A percentile compares a stretch with the other conserved stretches of the same genome.
phyloP scores from a whole-genome alignment of 2,113 vertebrate genomes.

The Nannospalax galili region DNA sequence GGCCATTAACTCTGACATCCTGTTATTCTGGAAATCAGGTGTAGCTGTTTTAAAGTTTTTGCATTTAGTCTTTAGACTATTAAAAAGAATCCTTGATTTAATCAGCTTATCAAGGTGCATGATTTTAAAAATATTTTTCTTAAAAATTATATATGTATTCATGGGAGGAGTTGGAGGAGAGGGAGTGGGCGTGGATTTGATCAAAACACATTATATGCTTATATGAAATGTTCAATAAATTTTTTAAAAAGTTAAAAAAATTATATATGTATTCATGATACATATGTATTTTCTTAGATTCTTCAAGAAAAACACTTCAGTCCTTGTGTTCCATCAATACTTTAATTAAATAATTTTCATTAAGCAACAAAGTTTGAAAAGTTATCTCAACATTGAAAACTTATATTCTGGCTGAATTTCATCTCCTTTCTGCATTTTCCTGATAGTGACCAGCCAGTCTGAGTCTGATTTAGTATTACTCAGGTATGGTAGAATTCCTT shows the following conservation, averaged over 20 bases:
- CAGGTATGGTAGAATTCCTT: conserved; percentile 26
- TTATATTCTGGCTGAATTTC: conserved; percentile 53
- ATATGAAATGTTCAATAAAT: too few species aligned
- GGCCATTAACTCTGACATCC: conserved; percentile 22
- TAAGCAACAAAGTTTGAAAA: conserved; percentile 76
- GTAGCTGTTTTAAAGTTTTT: conserved; percentile 37
- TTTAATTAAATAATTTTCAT: conserved; percentile 72
- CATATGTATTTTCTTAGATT: background rate
- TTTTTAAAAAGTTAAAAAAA: too few species aligned
- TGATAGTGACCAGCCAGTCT: conserved; percentile 55
- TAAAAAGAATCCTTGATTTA: background rate
- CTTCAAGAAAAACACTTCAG: background rate
- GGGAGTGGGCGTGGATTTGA: too few species aligned
- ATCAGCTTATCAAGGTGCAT: background rate
- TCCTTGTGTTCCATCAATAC: background rate
- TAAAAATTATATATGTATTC: background rate
- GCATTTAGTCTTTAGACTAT: background rate
- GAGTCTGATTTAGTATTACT: conserved; percentile 64
- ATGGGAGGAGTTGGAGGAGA: too few species aligned
- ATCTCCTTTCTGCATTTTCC: too few species aligned
- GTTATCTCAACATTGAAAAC: conserved; percentile 65
- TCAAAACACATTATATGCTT: too few species aligned
- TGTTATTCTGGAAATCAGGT: conserved; percentile 17
- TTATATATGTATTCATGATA: background rate
- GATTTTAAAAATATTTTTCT: conserved; percentile 11